Conservation (phyloP, 2,888 invertebrate species). For the Lordiphosa fenestrarum region DNA sequence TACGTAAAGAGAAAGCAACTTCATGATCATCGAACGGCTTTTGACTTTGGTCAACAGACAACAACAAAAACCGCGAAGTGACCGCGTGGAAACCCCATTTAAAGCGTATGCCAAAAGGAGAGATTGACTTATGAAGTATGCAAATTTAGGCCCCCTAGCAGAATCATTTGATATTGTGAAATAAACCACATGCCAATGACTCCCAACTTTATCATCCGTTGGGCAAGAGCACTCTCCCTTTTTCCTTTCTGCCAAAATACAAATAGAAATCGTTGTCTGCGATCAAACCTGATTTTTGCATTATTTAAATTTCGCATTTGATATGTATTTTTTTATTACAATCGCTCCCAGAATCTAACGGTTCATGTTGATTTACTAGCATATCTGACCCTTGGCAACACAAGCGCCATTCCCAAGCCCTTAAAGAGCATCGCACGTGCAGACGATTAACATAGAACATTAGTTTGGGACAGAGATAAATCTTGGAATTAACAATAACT, state of each 20-base stretch:
- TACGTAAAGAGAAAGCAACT: constrained; percentile 73
- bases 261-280: constrained; percentile 46
- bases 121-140: constrained; percentile 54
- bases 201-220: constrained; percentile 16
- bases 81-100: constrained; percentile 43
- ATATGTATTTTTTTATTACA: constrained; percentile 1
- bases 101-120: constrained; percentile 38
- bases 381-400: constrained; percentile 18
- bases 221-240: constrained; percentile 13
- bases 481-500: neutral
- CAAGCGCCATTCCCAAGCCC: neutral
- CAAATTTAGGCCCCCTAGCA: constrained; percentile 41
- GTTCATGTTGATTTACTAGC: constrained; percentile 3
- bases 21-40: constrained; percentile 71
- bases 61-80: constrained; percentile 23
- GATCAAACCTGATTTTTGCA: constrained; percentile 18
- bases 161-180: constrained; percentile 31
- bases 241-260: constrained; percentile 10
- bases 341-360: constrained; percentile 12
- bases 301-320: constrained; percentile 20
- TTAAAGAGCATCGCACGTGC: neutral
- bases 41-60: constrained; percentile 63
- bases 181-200: constrained; percentile 1
- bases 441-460: too few species aligned
- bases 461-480: too few species aligned